Conservation (phyloP, 2,888 invertebrate genomes). For the Electrophaes corylata region DNA sequence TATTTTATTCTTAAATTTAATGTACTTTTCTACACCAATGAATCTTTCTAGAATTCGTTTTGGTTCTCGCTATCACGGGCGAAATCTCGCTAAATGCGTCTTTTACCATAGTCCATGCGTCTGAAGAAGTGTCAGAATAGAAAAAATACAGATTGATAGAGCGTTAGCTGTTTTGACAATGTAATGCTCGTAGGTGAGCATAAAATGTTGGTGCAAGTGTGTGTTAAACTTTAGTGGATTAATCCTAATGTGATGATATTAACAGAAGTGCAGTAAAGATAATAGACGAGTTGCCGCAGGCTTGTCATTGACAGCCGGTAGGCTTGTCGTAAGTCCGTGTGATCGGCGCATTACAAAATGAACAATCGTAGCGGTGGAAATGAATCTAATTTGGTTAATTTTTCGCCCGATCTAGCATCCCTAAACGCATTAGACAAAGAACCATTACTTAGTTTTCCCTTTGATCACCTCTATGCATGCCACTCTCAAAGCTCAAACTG, state of each 20-base stretch:
- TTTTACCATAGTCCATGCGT: conserved; percentile 76
- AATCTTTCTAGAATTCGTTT: conserved; percentile 46
- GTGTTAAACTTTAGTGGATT: conserved; percentile 24
- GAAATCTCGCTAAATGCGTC: conserved; percentile 60
- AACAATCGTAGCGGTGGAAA: conserved; percentile 79
- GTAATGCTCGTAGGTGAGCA: conserved; percentile 49
- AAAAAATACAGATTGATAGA: conserved; percentile 55
- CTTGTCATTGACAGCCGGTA: conserved; percentile 73
- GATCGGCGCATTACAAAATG: conserved; percentile 71
- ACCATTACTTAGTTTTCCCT: conserved; percentile 85
- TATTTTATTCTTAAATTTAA: conserved; percentile 14
- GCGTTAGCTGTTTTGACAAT: conserved; percentile 62
- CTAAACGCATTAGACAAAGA: conserved; percentile 78
- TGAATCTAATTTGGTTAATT: conserved; percentile 80
- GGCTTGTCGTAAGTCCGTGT: conserved; percentile 70
- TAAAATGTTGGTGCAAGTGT: conserved; percentile 24
- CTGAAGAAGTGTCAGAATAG: conserved; percentile 75
- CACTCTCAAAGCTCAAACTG: conserved; percentile 73
- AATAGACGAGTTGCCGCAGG: conserved; percentile 27
- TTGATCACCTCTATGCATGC: conserved; percentile 90
- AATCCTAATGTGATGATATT: conserved; percentile 69
- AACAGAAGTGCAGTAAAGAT: conserved; percentile 61
- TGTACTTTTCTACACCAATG: conserved; percentile 52
- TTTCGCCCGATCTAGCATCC: conserved; percentile 69
- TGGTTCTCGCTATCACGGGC: conserved; percentile 41